Conservation (phyloP, 1,140 invertebrate species). For the Aphis craccivora region DNA sequence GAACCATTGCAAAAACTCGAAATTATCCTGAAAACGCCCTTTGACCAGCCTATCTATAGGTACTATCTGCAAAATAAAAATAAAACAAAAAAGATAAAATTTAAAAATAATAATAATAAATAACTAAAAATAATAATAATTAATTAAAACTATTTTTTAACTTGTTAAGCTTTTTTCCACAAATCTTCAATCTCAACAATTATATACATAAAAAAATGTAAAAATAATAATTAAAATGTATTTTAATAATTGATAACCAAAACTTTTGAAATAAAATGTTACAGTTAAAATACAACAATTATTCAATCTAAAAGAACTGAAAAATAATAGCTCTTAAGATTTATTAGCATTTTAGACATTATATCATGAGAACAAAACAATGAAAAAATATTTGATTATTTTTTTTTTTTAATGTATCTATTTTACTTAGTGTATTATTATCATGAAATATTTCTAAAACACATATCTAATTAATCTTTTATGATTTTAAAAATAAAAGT, state of each 20-base stretch:
- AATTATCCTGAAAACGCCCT: conserved; percentile 97
- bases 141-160: conserved; percentile 31
- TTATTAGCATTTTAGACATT: not conserved
- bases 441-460: not conserved
- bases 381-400: not conserved
- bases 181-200: conserved; percentile 10
- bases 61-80: conserved; percentile 74
- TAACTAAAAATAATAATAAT: conserved; percentile 64
- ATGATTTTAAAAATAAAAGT: not conserved
- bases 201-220: conserved; percentile 20
- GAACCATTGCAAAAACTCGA: conserved; percentile 99
- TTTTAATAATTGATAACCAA: not conserved
- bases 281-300: not conserved
- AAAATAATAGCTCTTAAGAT: not conserved
- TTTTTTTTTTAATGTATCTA: not conserved
- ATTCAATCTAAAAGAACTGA: not conserved
- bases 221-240: not conserved
- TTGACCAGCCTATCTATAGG: conserved; percentile 90
- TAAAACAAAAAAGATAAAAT: conserved; percentile 63
- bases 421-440: not conserved
- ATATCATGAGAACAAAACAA: not conserved
- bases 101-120: conserved; percentile 64
- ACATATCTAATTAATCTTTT: not conserved
- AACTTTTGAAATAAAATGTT: not conserved
- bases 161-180: not conserved